Conservation (phyloP, 2,888 invertebrate genomes). For the Phengaris arion region DNA sequence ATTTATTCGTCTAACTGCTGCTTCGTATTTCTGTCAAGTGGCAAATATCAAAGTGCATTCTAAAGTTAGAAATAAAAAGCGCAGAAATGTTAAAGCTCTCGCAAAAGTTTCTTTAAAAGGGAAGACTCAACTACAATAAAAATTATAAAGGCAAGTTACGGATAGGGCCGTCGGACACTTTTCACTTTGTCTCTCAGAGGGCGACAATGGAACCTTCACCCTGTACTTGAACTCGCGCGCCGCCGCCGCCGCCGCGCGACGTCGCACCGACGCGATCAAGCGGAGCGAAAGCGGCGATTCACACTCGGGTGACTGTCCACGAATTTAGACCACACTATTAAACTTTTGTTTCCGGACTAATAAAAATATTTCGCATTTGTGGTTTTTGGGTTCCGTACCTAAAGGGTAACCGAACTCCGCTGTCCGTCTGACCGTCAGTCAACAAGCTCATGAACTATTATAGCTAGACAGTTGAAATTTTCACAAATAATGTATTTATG, state of each 20-base stretch:
- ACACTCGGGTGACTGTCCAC: conserved; percentile 44
- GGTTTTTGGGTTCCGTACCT: neutral
- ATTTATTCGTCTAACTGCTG: too few species aligned
- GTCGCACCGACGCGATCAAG: conserved; percentile 55
- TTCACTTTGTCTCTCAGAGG: conserved; percentile 39
- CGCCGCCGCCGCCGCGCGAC: conserved; percentile 39
- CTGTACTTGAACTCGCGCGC: conserved; percentile 70
- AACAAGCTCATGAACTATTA: too few species aligned
- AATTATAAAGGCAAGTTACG: neutral
- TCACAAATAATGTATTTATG: too few species aligned
- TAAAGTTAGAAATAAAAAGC: too few species aligned
- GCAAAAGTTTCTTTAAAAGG: conserved; percentile 2
- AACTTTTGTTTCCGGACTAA: conserved; percentile 27
- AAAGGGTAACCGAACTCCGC: too few species aligned
- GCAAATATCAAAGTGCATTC: too few species aligned
- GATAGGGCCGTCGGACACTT: conserved; percentile 29
- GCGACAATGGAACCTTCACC: conserved; percentile 68
- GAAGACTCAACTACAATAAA: conserved; percentile 9
- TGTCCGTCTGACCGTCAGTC: too few species aligned
- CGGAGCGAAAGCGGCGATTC: conserved; percentile 56
- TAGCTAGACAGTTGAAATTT: too few species aligned
- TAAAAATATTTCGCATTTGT: conserved; percentile 19
- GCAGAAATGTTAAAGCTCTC: neutral
- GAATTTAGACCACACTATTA: conserved; percentile 32
- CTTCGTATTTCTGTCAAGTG: too few species aligned